Base-by-base conservation (phyloP, 2,888 invertebrate species). In the Ptilodon capucinus region DNA sequence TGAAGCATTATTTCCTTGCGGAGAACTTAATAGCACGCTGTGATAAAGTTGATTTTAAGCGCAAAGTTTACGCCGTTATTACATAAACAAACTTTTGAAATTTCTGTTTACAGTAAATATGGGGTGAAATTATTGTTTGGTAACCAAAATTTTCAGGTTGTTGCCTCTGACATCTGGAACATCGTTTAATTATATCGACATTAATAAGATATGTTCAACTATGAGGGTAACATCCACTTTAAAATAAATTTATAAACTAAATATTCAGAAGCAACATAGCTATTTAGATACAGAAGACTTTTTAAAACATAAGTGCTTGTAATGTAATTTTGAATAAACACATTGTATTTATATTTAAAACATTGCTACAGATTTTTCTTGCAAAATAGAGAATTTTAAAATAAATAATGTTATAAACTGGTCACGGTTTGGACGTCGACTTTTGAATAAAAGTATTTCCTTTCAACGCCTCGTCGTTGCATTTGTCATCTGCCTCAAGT, bases 1-100 rank as follows among this genome's bases (percentile, higher is more conserved):
- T 76, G 79, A 80, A 79, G 75, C 74, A 68, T 75, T 78, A 77
- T 80, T 77, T 73, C 68, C 72, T 68, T 52, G 72, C 57, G 67
- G 70, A 64, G 74, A 76, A 74, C 71, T 77, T 80, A 77, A 79
- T 73, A 71, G 74, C 71, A 56, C 42, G 51, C 60, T 55, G 76
- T 70, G 68, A 77, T 79, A 77, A 76, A 74, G 58, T 73, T 74
- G 60, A 67, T 54, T 54, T 54, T 47, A 48, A 54, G 53, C 51
- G 47, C 55, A 11, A 35, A 35, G 52, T 65, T 54, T 58, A 56
- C 47, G 40, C 57, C 55, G 35, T 35, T 36, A 19, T 18, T 19
- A 45, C 52, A 51, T 65, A 59, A 57, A 62, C 50, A 54, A 46
- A 50, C 59, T 57, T 50, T 61, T 48, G 11, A 30, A 35, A 35